phyloP scores from a whole-genome alignment of 2,797 vertebrate species.

The Myoxocephalus aenaeus region DNA sequence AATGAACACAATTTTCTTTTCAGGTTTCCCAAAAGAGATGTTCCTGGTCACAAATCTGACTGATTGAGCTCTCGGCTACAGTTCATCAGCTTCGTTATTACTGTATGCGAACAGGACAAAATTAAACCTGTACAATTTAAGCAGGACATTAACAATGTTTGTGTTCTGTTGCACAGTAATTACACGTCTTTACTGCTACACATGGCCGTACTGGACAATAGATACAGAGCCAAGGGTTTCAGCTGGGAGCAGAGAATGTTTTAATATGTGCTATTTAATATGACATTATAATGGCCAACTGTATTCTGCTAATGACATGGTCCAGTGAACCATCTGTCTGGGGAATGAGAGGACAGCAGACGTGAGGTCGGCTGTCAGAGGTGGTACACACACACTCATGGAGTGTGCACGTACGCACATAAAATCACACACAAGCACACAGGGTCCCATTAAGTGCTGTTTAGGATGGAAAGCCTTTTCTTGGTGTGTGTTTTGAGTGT shows the following conservation, averaged over 20 bases:
- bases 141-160: constrained; percentile 12
- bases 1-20: constrained; percentile 27
- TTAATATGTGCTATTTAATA: constrained; percentile 62
- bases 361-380: constrained; percentile 70
- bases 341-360: constrained; percentile 68
- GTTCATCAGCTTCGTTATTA: constrained; percentile 6
- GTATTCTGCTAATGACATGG: constrained; percentile 76
- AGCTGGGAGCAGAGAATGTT: constrained; percentile 43
- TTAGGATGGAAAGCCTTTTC: constrained; percentile 62
- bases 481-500: constrained; percentile 41
- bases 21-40: constrained; percentile 31
- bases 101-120: constrained; percentile 21
- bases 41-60: constrained; percentile 38
- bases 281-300: constrained; percentile 70
- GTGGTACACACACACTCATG: constrained; percentile 44
- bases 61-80: constrained; percentile 35
- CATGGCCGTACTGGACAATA: constrained; percentile 15
- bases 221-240: constrained; percentile 33
- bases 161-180: constrained; percentile 44
- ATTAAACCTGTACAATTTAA: constrained; percentile 16
- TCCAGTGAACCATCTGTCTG: constrained; percentile 78
- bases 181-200: constrained; percentile 28
- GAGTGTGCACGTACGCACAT: constrained; percentile 25
- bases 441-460: constrained; percentile 69
- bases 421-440: constrained; percentile 57